A percentile compares a stretch with the other conserved stretches of the same genome.
Conservation (phyloP, 1,140 invertebrate species). For the Drusus annulatus region DNA sequence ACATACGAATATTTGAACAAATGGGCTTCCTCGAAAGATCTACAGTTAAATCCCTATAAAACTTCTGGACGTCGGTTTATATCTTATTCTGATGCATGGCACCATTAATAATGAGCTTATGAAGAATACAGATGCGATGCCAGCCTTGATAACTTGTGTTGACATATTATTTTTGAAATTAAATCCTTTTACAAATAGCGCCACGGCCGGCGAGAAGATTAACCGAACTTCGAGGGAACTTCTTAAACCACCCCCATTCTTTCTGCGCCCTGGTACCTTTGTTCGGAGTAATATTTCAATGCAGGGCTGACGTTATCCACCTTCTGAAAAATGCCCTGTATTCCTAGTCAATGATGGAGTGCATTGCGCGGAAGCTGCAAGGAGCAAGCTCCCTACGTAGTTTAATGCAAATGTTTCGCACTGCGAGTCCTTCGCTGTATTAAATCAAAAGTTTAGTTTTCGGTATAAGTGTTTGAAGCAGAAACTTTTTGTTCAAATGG, state of each 20-base stretch:
- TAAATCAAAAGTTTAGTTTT: no score
- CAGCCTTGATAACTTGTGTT: constrained; percentile 45
- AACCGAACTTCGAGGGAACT: constrained; percentile 7
- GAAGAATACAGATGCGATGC: constrained; percentile 45
- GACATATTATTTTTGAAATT: constrained; percentile 53
- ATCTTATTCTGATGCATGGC: constrained; percentile 53
- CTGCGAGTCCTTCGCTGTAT: no score
- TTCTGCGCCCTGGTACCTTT: constrained; percentile 14
- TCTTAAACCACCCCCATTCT: constrained; percentile 9
- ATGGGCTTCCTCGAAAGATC: constrained; percentile 7
- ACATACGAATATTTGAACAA: constrained; percentile 13
- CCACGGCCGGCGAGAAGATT: neutral
- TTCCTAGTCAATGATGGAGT: no score
- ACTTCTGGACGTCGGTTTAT: constrained; percentile 50
- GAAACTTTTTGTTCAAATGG: no score
- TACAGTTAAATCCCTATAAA: constrained; percentile 26
- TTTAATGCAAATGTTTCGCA: no score
- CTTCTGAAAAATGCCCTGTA: neutral
- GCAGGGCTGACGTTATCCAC: constrained; percentile 2
- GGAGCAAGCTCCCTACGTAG: no score
- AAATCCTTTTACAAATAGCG: constrained; percentile 52
- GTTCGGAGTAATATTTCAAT: constrained; percentile 25
- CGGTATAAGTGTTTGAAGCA: no score
- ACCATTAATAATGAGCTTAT: constrained; percentile 53
- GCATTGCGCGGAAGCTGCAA: no score